Conservation (phyloP, 2,888 invertebrate species). For the Neria commutata region DNA sequence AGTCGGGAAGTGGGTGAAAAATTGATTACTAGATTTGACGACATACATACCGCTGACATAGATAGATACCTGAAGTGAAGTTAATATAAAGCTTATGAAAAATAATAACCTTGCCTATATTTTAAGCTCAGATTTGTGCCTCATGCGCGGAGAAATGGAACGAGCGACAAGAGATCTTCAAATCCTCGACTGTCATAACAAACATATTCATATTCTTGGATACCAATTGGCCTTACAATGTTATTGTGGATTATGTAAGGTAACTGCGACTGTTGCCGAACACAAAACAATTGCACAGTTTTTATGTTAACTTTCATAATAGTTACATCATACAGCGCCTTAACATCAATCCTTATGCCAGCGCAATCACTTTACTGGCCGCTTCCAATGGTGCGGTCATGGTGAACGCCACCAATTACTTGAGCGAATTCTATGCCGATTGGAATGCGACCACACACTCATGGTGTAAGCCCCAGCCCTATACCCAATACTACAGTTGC, state of each 20-base stretch:
- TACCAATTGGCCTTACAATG: constrained; percentile 68
- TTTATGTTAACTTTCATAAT: background rate
- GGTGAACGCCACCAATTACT: constrained; percentile 68
- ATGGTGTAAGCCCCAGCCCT: constrained; percentile 42
- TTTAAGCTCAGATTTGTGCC: too few species aligned
- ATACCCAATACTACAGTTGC: background rate
- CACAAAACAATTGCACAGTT: background rate
- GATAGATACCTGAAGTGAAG: too few species aligned
- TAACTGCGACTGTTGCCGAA: constrained; percentile 46
- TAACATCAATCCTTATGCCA: constrained; percentile 72
- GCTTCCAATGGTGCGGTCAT: constrained; percentile 69
- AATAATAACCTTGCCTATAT: too few species aligned
- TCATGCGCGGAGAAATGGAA: too few species aligned
- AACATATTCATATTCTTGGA: constrained; percentile 75
- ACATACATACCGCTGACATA: too few species aligned
- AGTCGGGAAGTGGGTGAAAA: too few species aligned
- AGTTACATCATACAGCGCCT: constrained; percentile 68
- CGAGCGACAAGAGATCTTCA: constrained; percentile 48
- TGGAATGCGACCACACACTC: constrained; percentile 68
- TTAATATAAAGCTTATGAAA: too few species aligned
- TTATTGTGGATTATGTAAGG: constrained; percentile 69
- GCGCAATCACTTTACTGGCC: constrained; percentile 71
- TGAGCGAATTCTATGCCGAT: constrained; percentile 68
- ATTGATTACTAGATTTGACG: too few species aligned
- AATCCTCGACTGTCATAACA: constrained; percentile 60